phyloP scores from a whole-genome alignment of 2,888 invertebrate genomes.

The Muschampia plurimacula region DNA sequence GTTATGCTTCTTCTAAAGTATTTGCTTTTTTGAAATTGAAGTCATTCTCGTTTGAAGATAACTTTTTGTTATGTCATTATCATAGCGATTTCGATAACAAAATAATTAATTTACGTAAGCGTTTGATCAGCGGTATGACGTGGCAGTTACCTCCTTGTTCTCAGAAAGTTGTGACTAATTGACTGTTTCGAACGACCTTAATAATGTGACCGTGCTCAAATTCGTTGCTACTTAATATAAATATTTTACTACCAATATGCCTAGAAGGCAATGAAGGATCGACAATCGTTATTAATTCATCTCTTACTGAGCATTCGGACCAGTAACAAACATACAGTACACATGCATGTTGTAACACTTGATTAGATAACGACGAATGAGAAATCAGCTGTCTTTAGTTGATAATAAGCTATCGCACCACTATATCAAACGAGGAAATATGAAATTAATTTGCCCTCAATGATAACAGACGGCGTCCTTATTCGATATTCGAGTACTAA shows the following conservation, averaged over 20 bases:
- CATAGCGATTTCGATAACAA: slow-evolving; percentile 15
- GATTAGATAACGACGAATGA: slow-evolving; percentile 46
- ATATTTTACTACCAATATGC: neutral
- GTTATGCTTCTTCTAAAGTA: neutral
- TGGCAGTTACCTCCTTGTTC: slow-evolving; percentile 44
- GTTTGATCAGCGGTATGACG: slow-evolving; percentile 56
- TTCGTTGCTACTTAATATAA: slow-evolving; percentile 2
- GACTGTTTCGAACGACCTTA: slow-evolving; percentile 16
- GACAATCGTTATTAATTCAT: neutral
- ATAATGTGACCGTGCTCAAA: slow-evolving; percentile 6
- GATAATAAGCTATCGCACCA: slow-evolving; percentile 44
- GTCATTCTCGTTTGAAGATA: slow-evolving; percentile 17
- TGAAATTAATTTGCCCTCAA: slow-evolving; percentile 56
- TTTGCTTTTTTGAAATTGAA: slow-evolving; percentile 8
- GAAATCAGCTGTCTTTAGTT: slow-evolving; percentile 43
- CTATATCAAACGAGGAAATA: slow-evolving; percentile 67
- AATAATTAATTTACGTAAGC: slow-evolving; percentile 23
- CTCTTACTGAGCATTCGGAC: neutral
- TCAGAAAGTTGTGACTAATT: slow-evolving; percentile 31
- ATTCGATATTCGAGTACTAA: slow-evolving; percentile 49
- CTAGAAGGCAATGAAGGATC: neutral
- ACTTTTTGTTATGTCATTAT: slow-evolving; percentile 15
- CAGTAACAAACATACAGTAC: slow-evolving; percentile 22
- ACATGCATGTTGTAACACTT: slow-evolving; percentile 37
- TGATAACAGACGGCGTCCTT: slow-evolving; percentile 55